phyloP scores from a whole-genome alignment of 2,888 invertebrate genomes.

The Cryptocheilus praepositus region DNA sequence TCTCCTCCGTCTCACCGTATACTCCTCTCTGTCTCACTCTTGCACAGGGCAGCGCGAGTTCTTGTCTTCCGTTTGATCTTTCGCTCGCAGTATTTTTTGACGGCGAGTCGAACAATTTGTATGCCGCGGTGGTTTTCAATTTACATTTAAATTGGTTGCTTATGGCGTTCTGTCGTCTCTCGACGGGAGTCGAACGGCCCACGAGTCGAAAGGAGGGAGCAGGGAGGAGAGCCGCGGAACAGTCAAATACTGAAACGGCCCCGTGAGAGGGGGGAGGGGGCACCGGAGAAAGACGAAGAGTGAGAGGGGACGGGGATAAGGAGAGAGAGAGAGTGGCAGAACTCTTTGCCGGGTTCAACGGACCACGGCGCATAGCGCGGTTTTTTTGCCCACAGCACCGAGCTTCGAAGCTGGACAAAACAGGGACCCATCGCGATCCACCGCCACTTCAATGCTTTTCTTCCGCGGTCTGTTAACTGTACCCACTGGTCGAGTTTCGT shows the following conservation, averaged over 20 bases:
- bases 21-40: neutral
- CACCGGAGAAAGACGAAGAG: neutral
- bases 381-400: slow-evolving; percentile 6
- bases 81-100: slow-evolving; percentile 74
- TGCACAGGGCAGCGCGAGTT: slow-evolving; percentile 46
- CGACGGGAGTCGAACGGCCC: slow-evolving; percentile 71
- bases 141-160: slow-evolving; percentile 76
- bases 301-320: neutral
- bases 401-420: slow-evolving; percentile 8
- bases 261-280: slow-evolving; percentile 20
- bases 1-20: slow-evolving; percentile 10
- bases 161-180: slow-evolving; percentile 71
- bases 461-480: neutral
- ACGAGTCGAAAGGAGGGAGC: slow-evolving; percentile 11
- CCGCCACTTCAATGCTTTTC: neutral
- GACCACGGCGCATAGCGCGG: slow-evolving; percentile 43
- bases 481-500: too few species aligned
- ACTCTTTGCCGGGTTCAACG: slow-evolving; percentile 66
- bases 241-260: slow-evolving; percentile 72
- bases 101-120: slow-evolving; percentile 75
- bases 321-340: slow-evolving; percentile 50
- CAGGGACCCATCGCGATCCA: slow-evolving; percentile 5
- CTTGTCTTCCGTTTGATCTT: slow-evolving; percentile 73
- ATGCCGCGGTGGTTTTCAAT: slow-evolving; percentile 75
- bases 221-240: slow-evolving; percentile 53